These are phyloP conservation scores for Lithodes maja DNA, from an alignment of 2,888 invertebrate genomes.

Conservation along the genomic window DNA sequence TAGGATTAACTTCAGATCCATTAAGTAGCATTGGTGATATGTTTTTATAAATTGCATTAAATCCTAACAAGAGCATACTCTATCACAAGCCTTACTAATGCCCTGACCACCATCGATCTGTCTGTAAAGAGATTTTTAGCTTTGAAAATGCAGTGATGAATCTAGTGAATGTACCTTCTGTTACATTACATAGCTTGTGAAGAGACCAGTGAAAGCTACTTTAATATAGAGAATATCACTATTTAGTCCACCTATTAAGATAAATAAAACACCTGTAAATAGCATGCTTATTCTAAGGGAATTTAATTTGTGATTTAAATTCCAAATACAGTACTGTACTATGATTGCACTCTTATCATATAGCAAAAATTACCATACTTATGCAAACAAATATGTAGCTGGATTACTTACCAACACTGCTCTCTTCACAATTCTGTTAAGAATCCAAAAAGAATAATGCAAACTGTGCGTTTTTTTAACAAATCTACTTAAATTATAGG, in stretches of 20 bases:
- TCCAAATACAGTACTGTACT: too few relatives aligned
- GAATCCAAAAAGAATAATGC: conserved; percentile 59
- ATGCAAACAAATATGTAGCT: too few relatives aligned
- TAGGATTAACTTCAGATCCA: conserved; percentile 18
- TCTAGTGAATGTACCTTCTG: conserved; percentile 59
- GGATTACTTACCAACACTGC: conserved; percentile 25
- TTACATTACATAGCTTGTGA: conserved; percentile 55
- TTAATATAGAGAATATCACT: too few relatives aligned
- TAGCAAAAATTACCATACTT: too few relatives aligned
- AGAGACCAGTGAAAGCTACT: conserved; percentile 34
- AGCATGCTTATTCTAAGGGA: too few relatives aligned
- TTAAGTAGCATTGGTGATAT: conserved; percentile 42
- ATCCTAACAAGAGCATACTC: conserved; percentile 15
- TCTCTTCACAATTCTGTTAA: conserved; percentile 44
- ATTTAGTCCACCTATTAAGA: too few relatives aligned
- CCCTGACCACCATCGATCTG: conserved; percentile 20
- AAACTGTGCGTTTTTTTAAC: conserved; percentile 48
- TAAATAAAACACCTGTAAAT: too few relatives aligned
- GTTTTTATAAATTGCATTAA: background rate
- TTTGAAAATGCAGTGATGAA: conserved; percentile 27
- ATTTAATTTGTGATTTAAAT: too few relatives aligned
- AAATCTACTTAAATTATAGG: conserved; percentile 67
- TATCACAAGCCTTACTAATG: conserved; percentile 29
- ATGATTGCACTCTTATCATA: too few relatives aligned
- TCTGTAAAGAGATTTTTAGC: background rate